Base-by-base conservation (phyloP, 2,113 vertebrate species). In the Sclerurus mexicanus region DNA sequence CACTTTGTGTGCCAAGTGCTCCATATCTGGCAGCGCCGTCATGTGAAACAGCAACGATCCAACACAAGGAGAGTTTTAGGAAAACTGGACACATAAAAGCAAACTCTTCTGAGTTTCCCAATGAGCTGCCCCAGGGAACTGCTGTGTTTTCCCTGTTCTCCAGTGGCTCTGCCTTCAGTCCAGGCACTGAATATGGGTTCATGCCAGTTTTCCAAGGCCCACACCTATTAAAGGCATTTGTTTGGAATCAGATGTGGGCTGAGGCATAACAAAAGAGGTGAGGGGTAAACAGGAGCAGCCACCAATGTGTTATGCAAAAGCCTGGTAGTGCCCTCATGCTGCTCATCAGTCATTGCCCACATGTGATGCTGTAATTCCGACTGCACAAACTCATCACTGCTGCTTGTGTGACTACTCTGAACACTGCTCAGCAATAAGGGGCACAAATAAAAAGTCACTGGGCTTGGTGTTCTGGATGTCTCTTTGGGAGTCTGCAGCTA, bases 101-200 rank as follows among this genome's bases (percentile, higher is more conserved):
- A 71, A 90, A 46, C 30, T 88, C 39, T 37, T 42, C 72, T 72
- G 58, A 84, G 21, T n/a, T 88, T 85, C 79, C 66, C 49, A 52
- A 10, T 28, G 53, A 73, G 59, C 14, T 59, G 22, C 46, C 55
- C 39, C 31, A 52, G 27, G 37, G 25, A 69, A 80, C 4, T 2
- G 4, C 58, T 24, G 23, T 4, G 39, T 22, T 4, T 40, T 86
- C 23, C 28, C 13, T 47, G 58, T 89, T 52, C 35, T 66, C 46
- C 63, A 55, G 30, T 0, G 0, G 37, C 40, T 82, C 64, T 87
- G 39, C 56, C 66, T n/a, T 77, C 90, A 75, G 23, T 60, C 52
- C 50, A 59, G 52, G 73, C 74, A 81, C 39, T 1, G 0, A 47
- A 22, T 0, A 3, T 0, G 0, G 25, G 35, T 66, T 85, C 40